phyloP scores from a whole-genome alignment of 1,140 invertebrate genomes.

The Drepana arcuata region DNA sequence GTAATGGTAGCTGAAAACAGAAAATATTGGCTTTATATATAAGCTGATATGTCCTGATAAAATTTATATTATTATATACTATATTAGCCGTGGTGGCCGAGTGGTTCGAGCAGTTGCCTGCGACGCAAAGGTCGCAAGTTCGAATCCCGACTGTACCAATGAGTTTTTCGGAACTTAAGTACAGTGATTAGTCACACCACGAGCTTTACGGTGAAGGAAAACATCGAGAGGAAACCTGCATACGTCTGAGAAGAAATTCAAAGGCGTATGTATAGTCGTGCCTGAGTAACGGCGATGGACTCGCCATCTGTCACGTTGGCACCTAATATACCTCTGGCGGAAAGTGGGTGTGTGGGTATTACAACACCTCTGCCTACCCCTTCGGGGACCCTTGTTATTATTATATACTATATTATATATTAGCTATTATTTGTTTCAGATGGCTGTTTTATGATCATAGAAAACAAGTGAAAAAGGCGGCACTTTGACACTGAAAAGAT shows the following conservation, averaged over 20 bases:
- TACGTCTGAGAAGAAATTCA: too few relatives aligned
- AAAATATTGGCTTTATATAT: neutral
- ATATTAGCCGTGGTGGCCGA: too few relatives aligned
- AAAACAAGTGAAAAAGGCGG: conserved; percentile 23
- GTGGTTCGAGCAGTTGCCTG: too few relatives aligned
- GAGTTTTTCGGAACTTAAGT: neutral
- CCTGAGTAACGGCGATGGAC: too few relatives aligned
- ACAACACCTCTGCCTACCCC: neutral
- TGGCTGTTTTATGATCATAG: conserved; percentile 44
- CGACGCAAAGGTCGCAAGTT: too few relatives aligned
- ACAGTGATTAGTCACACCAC: neutral
- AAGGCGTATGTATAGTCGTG: too few relatives aligned
- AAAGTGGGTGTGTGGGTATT: too few relatives aligned
- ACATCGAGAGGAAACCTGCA: neutral
- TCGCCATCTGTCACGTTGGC: too few relatives aligned
- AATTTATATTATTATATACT: too few relatives aligned
- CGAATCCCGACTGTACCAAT: neutral
- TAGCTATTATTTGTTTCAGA: conserved; percentile 23
- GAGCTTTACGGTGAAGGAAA: neutral
- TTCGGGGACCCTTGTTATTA: neutral
- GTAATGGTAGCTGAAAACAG: too few relatives aligned
- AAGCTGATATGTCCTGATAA: neutral
- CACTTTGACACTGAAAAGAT: too few relatives aligned
- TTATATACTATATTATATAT: conserved; percentile 1
- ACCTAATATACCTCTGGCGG: too few relatives aligned